phyloP scores from a whole-genome alignment of 2,113 vertebrate species.

The Microcebus murinus region DNA sequence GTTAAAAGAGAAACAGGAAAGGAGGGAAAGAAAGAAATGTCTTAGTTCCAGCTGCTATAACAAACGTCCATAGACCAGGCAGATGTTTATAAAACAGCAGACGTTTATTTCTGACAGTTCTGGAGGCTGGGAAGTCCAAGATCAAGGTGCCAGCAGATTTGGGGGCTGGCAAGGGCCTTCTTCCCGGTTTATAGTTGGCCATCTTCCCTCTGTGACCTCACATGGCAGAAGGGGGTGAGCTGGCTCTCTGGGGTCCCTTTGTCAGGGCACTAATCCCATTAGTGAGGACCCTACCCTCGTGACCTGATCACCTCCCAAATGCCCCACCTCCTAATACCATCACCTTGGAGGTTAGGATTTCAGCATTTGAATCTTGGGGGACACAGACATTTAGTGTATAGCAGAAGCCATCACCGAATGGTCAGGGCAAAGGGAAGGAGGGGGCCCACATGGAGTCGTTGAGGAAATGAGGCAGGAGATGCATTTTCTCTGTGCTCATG shows the following conservation, averaged over 20 bases:
- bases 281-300: not conserved
- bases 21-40: too few relatives aligned
- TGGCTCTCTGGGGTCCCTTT: not conserved
- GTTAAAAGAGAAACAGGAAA: not conserved
- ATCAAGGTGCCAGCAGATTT: not conserved
- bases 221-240: too few relatives aligned
- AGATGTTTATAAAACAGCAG: not conserved
- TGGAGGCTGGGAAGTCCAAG: not conserved
- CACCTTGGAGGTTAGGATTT: not conserved
- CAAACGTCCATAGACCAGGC: too few relatives aligned
- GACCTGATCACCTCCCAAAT: not conserved
- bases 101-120: not conserved
- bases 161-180: not conserved
- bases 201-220: not conserved
- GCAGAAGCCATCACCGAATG: accelerated
- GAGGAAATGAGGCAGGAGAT: not conserved
- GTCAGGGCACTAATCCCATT: not conserved
- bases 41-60: not conserved
- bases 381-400: not conserved
- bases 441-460: accelerated
- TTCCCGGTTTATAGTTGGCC: not conserved
- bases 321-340: not conserved
- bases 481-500: accelerated
- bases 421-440: not conserved
- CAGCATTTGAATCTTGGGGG: not conserved